These are phyloP conservation scores for Pedetes capensis DNA, from an alignment of 2,113 vertebrate genomes.

Conservation along the genomic window DNA sequence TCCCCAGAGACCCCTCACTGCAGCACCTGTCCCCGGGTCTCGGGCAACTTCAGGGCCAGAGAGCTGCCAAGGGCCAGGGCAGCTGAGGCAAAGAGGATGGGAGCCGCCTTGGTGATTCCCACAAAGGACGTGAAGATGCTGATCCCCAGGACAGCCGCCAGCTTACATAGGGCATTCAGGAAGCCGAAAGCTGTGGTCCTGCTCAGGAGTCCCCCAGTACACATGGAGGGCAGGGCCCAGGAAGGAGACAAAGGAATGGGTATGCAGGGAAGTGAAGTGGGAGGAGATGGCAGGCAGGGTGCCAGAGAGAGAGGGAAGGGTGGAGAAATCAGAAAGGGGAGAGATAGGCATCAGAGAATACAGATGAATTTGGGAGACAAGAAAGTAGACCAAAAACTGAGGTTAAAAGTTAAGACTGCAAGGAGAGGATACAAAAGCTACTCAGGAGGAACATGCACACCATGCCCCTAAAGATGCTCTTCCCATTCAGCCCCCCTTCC, in stretches of 20 bases:
- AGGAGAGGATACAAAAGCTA: background rate
- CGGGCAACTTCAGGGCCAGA: constrained; percentile 93
- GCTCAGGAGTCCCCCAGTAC: background rate
- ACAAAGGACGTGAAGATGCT: constrained; percentile 98
- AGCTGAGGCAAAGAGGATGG: constrained; percentile 93
- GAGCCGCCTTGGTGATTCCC: constrained; percentile 95
- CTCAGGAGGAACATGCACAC: background rate
- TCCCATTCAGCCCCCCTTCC: background rate
- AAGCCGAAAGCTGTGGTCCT: constrained; percentile 97
- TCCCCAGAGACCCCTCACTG: constrained; percentile 83
- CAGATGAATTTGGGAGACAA: background rate
- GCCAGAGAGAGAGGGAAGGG: background rate
- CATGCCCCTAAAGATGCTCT: background rate
- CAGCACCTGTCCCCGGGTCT: constrained; percentile 95
- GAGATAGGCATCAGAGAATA: background rate
- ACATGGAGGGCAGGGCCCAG: background rate
- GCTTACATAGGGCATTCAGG: constrained; percentile 95
- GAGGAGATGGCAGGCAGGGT: background rate
- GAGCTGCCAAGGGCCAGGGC: constrained; percentile 94
- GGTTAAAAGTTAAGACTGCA: background rate
- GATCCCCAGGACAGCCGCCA: constrained; percentile 95
- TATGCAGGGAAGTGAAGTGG: background rate
- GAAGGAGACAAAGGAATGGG: background rate
- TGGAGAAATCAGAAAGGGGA: background rate
- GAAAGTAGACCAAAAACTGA: constrained; percentile 35